A percentile compares a stretch with the other conserved stretches of the same genome.
phyloP scores from a whole-genome alignment of 2,797 vertebrate species.

The Enteromius argenteus region DNA sequence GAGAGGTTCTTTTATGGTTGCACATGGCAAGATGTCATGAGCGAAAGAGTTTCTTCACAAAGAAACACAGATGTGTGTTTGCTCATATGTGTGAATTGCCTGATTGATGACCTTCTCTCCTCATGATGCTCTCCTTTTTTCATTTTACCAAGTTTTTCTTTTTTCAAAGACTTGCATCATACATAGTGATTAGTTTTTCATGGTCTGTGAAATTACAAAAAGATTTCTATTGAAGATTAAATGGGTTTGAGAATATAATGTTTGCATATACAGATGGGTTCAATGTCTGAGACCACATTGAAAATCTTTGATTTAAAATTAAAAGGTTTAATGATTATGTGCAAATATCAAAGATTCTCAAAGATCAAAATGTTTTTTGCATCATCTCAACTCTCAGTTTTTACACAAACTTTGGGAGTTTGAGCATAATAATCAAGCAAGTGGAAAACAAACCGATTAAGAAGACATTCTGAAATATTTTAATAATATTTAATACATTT shows the following conservation, averaged over 20 bases:
- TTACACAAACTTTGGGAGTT: background rate
- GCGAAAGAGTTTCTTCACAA: background rate
- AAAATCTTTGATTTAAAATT: no score
- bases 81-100: constrained; percentile 30
- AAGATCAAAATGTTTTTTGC: background rate
- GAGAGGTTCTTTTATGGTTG: background rate
- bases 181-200: background rate
- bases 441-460: background rate
- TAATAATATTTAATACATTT: background rate
- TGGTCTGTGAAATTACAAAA: constrained; percentile 16
- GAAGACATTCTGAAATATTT: background rate
- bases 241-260: background rate
- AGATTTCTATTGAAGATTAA: constrained; percentile 7
- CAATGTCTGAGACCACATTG: background rate
- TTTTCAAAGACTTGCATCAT: constrained; percentile 22
- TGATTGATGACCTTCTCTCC: constrained; percentile 5
- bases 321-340: background rate
- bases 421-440: background rate
- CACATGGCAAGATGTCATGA: background rate
- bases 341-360: background rate
- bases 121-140: background rate
- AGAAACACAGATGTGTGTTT: background rate
- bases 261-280: background rate
- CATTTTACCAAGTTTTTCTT: background rate
- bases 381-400: background rate